A percentile compares a stretch with the other conserved stretches of the same genome.
Evolutionary conservation across 2,797 vertebrate genomes (phyloP).

Genomic region (Simalia tracyae): DNA sequence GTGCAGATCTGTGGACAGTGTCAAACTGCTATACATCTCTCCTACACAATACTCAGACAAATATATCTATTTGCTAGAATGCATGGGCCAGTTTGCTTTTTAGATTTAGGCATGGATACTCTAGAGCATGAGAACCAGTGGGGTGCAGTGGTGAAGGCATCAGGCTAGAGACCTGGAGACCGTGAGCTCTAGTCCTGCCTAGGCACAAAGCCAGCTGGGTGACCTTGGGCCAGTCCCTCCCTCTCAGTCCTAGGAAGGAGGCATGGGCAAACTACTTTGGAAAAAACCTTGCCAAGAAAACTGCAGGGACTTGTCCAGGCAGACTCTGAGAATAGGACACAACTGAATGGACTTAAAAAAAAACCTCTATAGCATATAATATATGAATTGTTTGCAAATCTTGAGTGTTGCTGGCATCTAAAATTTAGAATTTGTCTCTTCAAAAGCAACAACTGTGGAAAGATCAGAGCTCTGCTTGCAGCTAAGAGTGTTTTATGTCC

Average conservation of each 20-base stretch:
- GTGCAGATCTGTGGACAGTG: neutral
- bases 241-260: no score
- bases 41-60: neutral
- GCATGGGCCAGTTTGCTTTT: neutral
- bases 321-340: no score
- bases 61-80: neutral
- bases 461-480: neutral
- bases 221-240: no score
- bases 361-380: neutral
- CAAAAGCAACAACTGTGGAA: neutral
- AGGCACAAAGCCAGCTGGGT: no score
- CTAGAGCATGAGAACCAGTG: neutral
- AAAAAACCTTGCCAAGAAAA: no score
- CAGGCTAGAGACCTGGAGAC: no score
- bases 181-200: no score
- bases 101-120: neutral
- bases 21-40: neutral
- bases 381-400: neutral
- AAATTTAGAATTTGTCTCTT: neutral
- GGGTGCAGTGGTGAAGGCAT: no score
- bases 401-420: neutral
- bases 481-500: neutral
- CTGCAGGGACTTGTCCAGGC: no score
- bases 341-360: no score
- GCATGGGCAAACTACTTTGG: no score